Percentiles rank a stretch among this genome's conserved stretches.
Evolutionary conservation across 2,797 vertebrate species (phyloP).

Genomic region (Thalassophryne amazonica): DNA sequence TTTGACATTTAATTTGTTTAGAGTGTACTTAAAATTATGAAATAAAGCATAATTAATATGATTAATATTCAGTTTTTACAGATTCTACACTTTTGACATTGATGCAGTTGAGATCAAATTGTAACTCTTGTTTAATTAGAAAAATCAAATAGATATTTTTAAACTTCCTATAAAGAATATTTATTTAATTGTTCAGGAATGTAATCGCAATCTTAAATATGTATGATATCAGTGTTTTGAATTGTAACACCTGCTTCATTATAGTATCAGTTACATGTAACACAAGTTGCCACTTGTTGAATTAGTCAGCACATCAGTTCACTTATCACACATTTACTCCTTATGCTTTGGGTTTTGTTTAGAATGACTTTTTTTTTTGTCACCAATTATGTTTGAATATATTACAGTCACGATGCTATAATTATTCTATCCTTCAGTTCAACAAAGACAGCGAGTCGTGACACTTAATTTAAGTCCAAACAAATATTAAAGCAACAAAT

Average conservation of each 20-base stretch:
- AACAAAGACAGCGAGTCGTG: not conserved
- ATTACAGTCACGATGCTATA: too few relatives aligned
- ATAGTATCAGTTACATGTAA: slow-evolving; percentile 36
- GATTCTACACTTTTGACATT: too few relatives aligned
- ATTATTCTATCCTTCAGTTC: too few relatives aligned
- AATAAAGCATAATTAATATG: too few relatives aligned
- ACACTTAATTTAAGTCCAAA: not conserved
- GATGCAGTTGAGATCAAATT: too few relatives aligned
- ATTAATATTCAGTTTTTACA: too few relatives aligned
- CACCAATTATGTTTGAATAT: too few relatives aligned
- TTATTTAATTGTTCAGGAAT: slow-evolving; percentile 20
- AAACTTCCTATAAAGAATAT: not conserved
- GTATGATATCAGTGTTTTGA: slow-evolving; percentile 42
- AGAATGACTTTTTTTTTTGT: not conserved
- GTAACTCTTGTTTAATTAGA: too few relatives aligned
- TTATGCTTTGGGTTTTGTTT: not conserved
- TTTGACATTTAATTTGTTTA: too few relatives aligned
- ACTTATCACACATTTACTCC: slow-evolving; percentile 7
- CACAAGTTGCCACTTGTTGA: slow-evolving; percentile 43
- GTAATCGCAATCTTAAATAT: slow-evolving; percentile 22
- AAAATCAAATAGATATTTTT: not conserved
- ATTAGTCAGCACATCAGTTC: slow-evolving; percentile 20
- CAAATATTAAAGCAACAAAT: too few relatives aligned
- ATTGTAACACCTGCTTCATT: slow-evolving; percentile 58
- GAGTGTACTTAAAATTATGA: too few relatives aligned